phyloP scores from a whole-genome alignment of 2,113 vertebrate genomes.

The Mola mola region DNA sequence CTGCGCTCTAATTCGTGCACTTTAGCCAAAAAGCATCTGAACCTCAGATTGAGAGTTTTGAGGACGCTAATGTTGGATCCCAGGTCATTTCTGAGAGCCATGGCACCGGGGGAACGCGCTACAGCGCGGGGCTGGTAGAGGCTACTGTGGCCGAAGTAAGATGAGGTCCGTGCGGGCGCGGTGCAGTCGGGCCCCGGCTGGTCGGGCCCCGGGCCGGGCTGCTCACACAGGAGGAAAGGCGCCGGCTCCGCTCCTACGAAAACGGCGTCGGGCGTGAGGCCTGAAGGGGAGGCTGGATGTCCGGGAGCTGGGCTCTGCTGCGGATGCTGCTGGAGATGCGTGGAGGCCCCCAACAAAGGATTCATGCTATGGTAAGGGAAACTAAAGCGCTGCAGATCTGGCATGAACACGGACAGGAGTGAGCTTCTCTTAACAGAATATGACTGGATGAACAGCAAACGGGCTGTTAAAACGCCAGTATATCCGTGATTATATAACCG shows the following conservation, averaged over 20 bases:
- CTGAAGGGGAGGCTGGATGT: constrained; percentile 82
- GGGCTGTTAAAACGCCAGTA: constrained; percentile 11
- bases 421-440: constrained; percentile 51
- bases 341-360: constrained; percentile 87
- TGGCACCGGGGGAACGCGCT: constrained; percentile 86
- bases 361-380: constrained; percentile 89
- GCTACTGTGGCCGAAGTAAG: constrained; percentile 55
- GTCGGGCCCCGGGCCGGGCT: constrained; percentile 57
- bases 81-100: constrained; percentile 95
- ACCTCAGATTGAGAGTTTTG: constrained; percentile 94
- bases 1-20: constrained; percentile 95
- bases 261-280: constrained; percentile 74
- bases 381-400: constrained; percentile 85
- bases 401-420: constrained; percentile 80
- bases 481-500: constrained; percentile 51
- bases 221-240: constrained; percentile 69
- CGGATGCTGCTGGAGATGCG: constrained; percentile 83
- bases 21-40: constrained; percentile 96
- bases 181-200: constrained; percentile 67
- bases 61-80: constrained; percentile 97
- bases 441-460: neutral
- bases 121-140: constrained; percentile 54
- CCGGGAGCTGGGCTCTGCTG: constrained; percentile 79
- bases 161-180: constrained; percentile 53
- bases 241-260: constrained; percentile 69